Percentiles rank a stretch among this genome's conserved stretches.
Conservation (phyloP, 2,113 vertebrate species). For the Aegotheles bennettii region DNA sequence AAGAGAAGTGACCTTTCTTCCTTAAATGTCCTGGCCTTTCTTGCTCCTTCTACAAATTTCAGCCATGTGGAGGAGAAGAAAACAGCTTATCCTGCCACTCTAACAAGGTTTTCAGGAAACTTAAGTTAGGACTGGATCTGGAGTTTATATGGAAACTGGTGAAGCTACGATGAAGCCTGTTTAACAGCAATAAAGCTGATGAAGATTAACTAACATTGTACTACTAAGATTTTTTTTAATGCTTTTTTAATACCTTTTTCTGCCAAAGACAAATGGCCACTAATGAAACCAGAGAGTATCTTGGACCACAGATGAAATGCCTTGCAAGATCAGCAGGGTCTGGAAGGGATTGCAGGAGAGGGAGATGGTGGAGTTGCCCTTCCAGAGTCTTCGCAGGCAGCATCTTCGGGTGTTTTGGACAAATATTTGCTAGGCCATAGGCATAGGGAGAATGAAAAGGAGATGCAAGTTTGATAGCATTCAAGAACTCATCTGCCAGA, state of each 20-base stretch:
- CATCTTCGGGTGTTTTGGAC: not conserved
- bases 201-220: not conserved
- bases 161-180: not conserved
- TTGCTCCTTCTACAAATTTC: not conserved
- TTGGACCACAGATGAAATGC: not conserved
- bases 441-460: not conserved
- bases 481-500: not conserved
- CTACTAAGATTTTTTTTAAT: not conserved
- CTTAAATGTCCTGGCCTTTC: not conserved
- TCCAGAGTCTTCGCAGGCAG: not conserved
- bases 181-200: not conserved
- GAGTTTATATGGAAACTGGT: not conserved
- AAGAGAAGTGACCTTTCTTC: not conserved
- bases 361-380: not conserved
- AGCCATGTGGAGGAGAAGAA: not conserved
- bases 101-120: not conserved
- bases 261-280: not conserved
- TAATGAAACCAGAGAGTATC: not conserved
- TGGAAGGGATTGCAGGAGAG: not conserved
- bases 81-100: not conserved
- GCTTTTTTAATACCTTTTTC: not conserved
- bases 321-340: not conserved
- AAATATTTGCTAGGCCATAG: not conserved
- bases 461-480: not conserved
- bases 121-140: not conserved